Evolutionary conservation across 1,140 invertebrate species (phyloP).

Genomic region (Coboldia fuscipes): DNA sequence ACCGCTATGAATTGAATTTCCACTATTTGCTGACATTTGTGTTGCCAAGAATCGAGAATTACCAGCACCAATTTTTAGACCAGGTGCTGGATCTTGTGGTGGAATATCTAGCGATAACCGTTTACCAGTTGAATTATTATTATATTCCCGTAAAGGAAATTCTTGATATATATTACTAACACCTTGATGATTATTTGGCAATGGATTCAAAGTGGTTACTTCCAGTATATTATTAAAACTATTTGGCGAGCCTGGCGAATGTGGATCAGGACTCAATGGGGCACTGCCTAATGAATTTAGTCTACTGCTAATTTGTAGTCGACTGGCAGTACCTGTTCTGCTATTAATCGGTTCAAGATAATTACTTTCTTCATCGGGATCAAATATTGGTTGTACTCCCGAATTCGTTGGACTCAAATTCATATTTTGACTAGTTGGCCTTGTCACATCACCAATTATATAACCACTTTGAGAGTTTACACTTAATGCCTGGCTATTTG

Average conservation of each 20-base stretch:
- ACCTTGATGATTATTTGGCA: slow-evolving; percentile 11
- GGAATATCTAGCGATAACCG: slow-evolving; percentile 19
- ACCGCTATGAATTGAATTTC: slow-evolving; percentile 9
- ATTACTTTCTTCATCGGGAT: slow-evolving; percentile 21
- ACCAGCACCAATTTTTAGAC: slow-evolving; percentile 9
- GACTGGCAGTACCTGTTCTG: slow-evolving; percentile 13
- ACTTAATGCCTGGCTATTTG: too few species aligned
- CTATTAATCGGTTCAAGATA: slow-evolving; percentile 26
- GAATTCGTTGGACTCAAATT: slow-evolving; percentile 1
- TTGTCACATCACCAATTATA: too few species aligned
- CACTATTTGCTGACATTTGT: slow-evolving; percentile 2
- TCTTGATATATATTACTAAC: slow-evolving; percentile 11
- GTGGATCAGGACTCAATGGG: slow-evolving; percentile 13
- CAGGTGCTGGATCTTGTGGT: slow-evolving; percentile 21
- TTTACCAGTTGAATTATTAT: slow-evolving; percentile 21
- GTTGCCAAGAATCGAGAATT: slow-evolving; percentile 1
- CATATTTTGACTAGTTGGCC: slow-evolving; percentile 2
- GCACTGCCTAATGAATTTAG: slow-evolving; percentile 10
- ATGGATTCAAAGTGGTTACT: slow-evolving; percentile 24
- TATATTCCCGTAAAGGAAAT: slow-evolving; percentile 23
- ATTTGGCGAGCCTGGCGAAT: slow-evolving; percentile 27
- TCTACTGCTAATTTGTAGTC: slow-evolving; percentile 14
- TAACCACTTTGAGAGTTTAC: too few species aligned
- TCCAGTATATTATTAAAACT: slow-evolving; percentile 25
- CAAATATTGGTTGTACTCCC: background rate